Evolutionary conservation across 2,888 invertebrate species (phyloP), one percentile per base, ranked within the genome.

Genomic region (Pandemis corylana): DNA sequence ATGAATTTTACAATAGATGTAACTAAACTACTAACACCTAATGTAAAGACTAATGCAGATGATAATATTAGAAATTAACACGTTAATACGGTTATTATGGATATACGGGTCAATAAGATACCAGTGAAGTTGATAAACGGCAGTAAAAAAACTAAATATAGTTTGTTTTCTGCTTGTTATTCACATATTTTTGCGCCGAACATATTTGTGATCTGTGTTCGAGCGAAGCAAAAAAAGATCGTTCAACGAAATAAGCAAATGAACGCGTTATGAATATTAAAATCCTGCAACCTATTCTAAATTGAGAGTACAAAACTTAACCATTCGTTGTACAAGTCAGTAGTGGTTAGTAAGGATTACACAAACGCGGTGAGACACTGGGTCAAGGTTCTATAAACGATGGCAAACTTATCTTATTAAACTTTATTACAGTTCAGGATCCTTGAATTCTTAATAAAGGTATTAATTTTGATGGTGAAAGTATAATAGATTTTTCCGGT

Each of bases 311-410:
- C n/a, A 62, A n/a, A 62, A 42, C 62, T 59, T 59, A 56, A 56
- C 15, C 20, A 20, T 56, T n/a, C 56, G 56, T 56, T 56, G 13
- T 20, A 20, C 15, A 20, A 56, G 56, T 9, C 10, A 49, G 28
- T 36, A 36, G 20, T 36, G 2, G 28, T 12, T 13, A 9, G 56
- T 56, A n/a, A 9, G 59, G 59, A 28, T 59, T 59, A 59, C 59
- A 59, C 56, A 56, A 56, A 56, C 20, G 59, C 28, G 12, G 7
- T 15, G 6, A 15, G 15, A 56, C 59, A 72, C 62, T 68, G 36
- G 72, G 68, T 68, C 68, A 72, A 72, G 72, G 68, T 15, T 41
- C 63, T 36, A 51, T 51, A 68, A 53, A n/a, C 67, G 56, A 46
- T 68, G n/a, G 68, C 53, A 42, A 72, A 69, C 20, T 46, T 65